phyloP scores from a whole-genome alignment of 1,140 invertebrate species.

The Asbolus verrucosus region DNA sequence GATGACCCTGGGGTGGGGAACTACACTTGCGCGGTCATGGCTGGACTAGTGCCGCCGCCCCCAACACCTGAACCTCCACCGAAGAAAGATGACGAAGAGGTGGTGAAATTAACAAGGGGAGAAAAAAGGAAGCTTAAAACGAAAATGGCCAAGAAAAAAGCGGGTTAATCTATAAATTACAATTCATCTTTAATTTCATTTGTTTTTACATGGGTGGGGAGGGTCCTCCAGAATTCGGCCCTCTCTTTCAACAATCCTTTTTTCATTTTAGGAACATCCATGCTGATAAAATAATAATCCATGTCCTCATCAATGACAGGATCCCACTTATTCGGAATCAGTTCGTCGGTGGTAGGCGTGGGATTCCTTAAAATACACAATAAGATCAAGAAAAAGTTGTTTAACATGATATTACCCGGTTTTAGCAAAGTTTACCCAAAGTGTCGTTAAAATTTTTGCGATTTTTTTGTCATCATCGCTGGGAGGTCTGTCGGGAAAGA shows the following conservation, averaged over 20 bases:
- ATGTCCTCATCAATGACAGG: constrained; percentile 64
- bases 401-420: constrained; percentile 67
- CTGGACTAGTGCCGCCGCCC: constrained; percentile 51
- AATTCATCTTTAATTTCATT: constrained; percentile 52
- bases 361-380: constrained; percentile 67
- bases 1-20: constrained; percentile 71
- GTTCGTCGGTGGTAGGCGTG: constrained; percentile 63
- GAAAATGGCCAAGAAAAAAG: constrained; percentile 33
- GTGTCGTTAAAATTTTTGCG: constrained; percentile 69
- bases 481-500: constrained; percentile 68
- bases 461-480: constrained; percentile 67
- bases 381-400: not conserved
- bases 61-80: constrained; percentile 32
- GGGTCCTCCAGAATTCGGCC: constrained; percentile 65
- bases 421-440: constrained; percentile 80
- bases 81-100: constrained; percentile 13
- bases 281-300: constrained; percentile 66
- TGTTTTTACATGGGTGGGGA: constrained; percentile 50
- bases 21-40: constrained; percentile 73
- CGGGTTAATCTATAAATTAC: constrained; percentile 33
- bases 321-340: constrained; percentile 66
- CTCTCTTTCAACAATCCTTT: constrained; percentile 63
- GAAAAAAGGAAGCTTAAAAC: constrained; percentile 46
- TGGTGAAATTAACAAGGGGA: constrained; percentile 39
- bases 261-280: constrained; percentile 62